Evolutionary conservation across 2,113 vertebrate genomes (phyloP), one percentile per base, ranked within the genome.

Genomic region (Oriolus oriolus): DNA sequence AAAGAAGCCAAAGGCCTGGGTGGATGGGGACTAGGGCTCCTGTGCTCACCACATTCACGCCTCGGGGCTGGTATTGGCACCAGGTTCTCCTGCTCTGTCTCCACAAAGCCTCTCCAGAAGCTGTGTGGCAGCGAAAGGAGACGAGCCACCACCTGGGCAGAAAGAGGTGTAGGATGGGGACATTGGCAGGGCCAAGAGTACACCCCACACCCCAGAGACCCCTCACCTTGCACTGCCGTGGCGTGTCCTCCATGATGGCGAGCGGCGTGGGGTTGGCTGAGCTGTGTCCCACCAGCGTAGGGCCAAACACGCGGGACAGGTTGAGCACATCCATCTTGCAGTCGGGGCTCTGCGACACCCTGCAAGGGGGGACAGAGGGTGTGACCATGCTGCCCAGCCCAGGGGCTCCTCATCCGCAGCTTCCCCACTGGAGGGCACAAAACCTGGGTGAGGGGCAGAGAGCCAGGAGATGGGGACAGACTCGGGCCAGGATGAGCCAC

Each of bases 261-360:
- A 98, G 92, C 0, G 99, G 98, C 2, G 98, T 97, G 4, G 99
- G 99, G 26, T 98, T 98, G 10, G 98, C 74, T 2, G 97, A 97
- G 53, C 97, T 76, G 8, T 99, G 98, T 52, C 98, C 99, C 17
- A 99, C 98, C 8, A 99, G 94, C 0, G 98, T 99, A 4, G 99
- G 99, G 39, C 99, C 99, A 76, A 99, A 99, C 35, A 99, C 98
- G 1, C 98, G 96, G 21, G 98, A 96, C 87, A 99, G 71, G 50
- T 99, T 99, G 41, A 97, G 93, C 80, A 94, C 81, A 14, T 99
- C 98, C 99, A 99, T 99, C 94, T 98, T 98, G 93, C 99, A 99
- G 13, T 66, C 60, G 0, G 98, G 98, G 60, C 98, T 99, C 45
- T 7, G 75, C 2, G 98, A 98, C 50, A 99, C 98, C 44, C 98